Percentiles rank a stretch among this genome's conserved stretches.
phyloP scores from a whole-genome alignment of 2,888 invertebrate genomes.

The Lobophora halterata region DNA sequence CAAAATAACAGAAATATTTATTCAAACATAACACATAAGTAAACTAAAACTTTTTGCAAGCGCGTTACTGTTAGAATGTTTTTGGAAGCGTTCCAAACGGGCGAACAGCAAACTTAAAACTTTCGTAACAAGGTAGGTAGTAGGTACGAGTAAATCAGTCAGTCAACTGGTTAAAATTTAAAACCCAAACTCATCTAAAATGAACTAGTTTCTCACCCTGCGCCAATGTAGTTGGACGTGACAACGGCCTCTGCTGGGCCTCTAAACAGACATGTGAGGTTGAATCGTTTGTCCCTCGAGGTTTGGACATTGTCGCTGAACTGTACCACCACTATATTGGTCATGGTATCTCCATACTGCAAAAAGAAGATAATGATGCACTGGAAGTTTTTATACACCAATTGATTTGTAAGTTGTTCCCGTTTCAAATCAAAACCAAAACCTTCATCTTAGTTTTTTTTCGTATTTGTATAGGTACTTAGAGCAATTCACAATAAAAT shows the following conservation, averaged over 20 bases:
- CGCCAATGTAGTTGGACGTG: conserved; percentile 95
- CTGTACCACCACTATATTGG: conserved; percentile 96
- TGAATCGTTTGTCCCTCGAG: conserved; percentile 93
- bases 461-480: too few species aligned
- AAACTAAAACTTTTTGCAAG: conserved; percentile 34
- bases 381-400: too few species aligned
- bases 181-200: conserved; percentile 4
- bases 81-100: conserved; percentile 38
- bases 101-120: conserved; percentile 28
- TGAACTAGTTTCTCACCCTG: conserved; percentile 93
- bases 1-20: conserved; percentile 38
- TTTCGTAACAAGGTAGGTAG: conserved; percentile 22
- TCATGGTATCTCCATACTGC: conserved; percentile 95
- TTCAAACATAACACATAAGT: conserved; percentile 37
- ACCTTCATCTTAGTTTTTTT: too few species aligned
- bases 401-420: too few species aligned
- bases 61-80: conserved; percentile 23
- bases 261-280: conserved; percentile 94
- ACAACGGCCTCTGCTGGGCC: conserved; percentile 96
- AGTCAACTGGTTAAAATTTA: conserved; percentile 18
- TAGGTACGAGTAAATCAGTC: conserved; percentile 27
- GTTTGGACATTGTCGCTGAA: conserved; percentile 97
- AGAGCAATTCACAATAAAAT: too few species aligned
- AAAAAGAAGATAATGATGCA: conserved; percentile 4
- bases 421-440: too few species aligned